Base-by-base conservation (phyloP, 2,888 invertebrate species). In the Melinaea marsaeus region DNA sequence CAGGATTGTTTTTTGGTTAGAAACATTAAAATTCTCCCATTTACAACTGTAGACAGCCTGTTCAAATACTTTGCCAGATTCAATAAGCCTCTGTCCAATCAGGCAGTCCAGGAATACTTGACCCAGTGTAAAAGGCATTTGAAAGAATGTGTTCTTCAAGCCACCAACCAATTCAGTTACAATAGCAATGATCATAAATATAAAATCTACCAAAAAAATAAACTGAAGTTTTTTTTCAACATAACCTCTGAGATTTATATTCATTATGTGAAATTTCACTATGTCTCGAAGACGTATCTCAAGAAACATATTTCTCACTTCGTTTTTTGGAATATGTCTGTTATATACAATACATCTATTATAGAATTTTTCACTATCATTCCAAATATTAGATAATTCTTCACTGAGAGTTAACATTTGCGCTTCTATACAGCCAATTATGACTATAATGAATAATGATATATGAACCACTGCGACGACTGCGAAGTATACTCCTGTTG, bases 91-190 rank as follows among this genome's bases (percentile, higher is more conserved):
- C 62, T 85, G 85, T 0, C 85, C 85, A 2, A 73, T 73, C 2
- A 76, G 71, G 63, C 84, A 85, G 65, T 84, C 83, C 69, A 81
- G 77, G 0, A 74, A 75, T 2, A 85, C 69, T 58, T 79, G 78
- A 3, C 74, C 66, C 2, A 83, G 62, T 0, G 82, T 74, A 54
- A 72, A 83, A 0, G 80, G 80, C 11, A 83, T 58, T 48, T 78
- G 69, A 3, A 82, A 45, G 35, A 75, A 79, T 0, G 81, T 83
- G 6, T 83, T 79, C n/a, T 80, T 74, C 42, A 84, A 62, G 0
- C 82, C 82, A 3, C 81, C 83, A 0, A 83, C 73, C 35, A 83
- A 60, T 65, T 79, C 81, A 2, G 80, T 75, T 47, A 79, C 78
- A 2, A 82, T 62, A 2, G 76, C 79, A 4, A 76, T 54, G 0